These are phyloP conservation scores for Tribolium madens DNA, from an alignment of 1,140 invertebrate genomes.

Conservation along the genomic window DNA sequence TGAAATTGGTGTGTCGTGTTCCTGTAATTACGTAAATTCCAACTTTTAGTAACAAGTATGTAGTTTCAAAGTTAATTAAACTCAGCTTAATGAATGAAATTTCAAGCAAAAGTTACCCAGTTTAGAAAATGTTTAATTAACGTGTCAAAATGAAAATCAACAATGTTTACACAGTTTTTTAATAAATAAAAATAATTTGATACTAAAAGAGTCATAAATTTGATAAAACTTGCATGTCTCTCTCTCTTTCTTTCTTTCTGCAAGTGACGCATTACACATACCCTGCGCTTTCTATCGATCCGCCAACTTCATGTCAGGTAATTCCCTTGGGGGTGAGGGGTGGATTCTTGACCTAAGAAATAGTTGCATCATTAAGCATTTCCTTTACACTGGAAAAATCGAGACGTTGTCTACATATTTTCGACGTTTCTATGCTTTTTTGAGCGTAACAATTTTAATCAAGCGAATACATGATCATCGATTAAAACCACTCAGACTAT, in stretches of 20 bases:
- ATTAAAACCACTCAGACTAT: slow-evolving; percentile 15
- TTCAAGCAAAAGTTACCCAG: too few relatives aligned
- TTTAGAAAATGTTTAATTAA: too few relatives aligned
- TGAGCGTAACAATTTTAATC: not conserved
- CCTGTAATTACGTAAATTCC: too few relatives aligned
- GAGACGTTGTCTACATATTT: not conserved
- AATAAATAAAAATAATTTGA: not conserved
- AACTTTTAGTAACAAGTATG: too few relatives aligned
- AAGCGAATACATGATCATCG: not conserved
- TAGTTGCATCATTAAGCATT: not conserved
- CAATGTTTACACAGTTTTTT: too few relatives aligned
- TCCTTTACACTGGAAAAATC: not conserved
- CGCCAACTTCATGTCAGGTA: not conserved
- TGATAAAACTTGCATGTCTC: not conserved
- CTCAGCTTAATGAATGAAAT: too few relatives aligned
- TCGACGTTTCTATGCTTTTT: not conserved
- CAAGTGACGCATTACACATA: not conserved
- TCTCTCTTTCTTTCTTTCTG: not conserved
- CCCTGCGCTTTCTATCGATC: not conserved
- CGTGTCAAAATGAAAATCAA: too few relatives aligned
- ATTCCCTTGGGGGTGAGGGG: not conserved
- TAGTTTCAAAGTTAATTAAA: too few relatives aligned
- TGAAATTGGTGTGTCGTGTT: too few relatives aligned
- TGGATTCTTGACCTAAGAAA: not conserved
- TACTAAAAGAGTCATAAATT: not conserved